Base-by-base conservation (phyloP, 2,113 vertebrate species). In the Rhinolophus ferrumequinum region DNA sequence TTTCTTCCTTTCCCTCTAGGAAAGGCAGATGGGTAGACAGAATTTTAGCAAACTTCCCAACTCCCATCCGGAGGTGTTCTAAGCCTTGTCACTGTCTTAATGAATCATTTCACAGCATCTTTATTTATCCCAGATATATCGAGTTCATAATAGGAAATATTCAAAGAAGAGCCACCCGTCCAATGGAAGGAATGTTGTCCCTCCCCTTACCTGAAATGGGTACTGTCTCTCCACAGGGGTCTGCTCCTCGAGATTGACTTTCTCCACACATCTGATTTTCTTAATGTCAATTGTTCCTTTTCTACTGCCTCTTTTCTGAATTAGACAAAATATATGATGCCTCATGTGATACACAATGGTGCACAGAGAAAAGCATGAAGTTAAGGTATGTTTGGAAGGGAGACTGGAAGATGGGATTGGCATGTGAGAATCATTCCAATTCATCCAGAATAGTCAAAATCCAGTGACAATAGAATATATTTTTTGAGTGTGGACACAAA, bases 231-330 rank as follows among this genome's bases (percentile, higher is more conserved):
- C 98, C 66, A 98, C 88, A 13, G 98, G 97, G 8, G 92, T 97
- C 66, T 93, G 97, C 77, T 98, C 98, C 54, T 98, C 96, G 0
- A 82, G 95, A 97, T 98, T 98, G 24, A 98, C 97, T 88, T 90
- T 98, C 86, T 98, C 98, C 94, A 98, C 97, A 82, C 98, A 98
- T 70, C 44, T 67, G 35, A 98, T 98, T 96, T 98, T 98, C 70
- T 98, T 97, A 90, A 97, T 97, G 18, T 97, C 96, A 33, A 98
- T 96, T 1, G 92, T 97, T 13, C 97, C 97, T 77, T 96, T 98
- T 94, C 95, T 97, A 30, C 88, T 97, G 94, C 97, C 97, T 96
- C 97, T 98, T 98, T 98, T 98, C 98, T 99, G 66, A 76, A 93
- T 95, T 64, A 35, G 96, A 96, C 93, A 0, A 2, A 88, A 92